Evolutionary conservation across 2,113 vertebrate genomes (phyloP).

Genomic region (Oncorhynchus masou): DNA sequence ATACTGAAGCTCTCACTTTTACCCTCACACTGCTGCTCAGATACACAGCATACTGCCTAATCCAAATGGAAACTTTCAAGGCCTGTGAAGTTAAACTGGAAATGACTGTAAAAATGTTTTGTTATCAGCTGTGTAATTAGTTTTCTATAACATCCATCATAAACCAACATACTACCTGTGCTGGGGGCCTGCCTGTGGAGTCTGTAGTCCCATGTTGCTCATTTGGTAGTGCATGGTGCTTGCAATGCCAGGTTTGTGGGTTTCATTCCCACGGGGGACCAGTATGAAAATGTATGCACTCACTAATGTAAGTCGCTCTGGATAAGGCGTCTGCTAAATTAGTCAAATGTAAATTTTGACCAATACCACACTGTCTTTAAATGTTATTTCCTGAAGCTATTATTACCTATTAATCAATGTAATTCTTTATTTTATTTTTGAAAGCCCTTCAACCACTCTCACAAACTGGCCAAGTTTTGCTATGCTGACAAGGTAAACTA

Average conservation of each 20-base stretch:
- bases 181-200: neutral
- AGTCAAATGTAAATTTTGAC: neutral
- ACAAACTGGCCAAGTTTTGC: conserved; percentile 94
- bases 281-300: no score
- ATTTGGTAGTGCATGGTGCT: no score
- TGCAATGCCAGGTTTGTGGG: no score
- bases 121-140: neutral
- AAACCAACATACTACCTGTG: neutral
- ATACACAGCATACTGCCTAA: neutral
- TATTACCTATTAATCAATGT: no score
- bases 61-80: neutral
- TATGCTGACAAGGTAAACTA: conserved; percentile 87
- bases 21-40: neutral
- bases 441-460: conserved; percentile 90
- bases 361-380: neutral
- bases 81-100: neutral
- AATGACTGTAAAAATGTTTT: neutral
- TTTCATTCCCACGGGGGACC: no score
- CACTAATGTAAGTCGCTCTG: no score
- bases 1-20: neutral
- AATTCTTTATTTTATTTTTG: conserved; percentile 35
- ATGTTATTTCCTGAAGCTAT: neutral
- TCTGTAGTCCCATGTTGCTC: neutral
- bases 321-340: neutral
- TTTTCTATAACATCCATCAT: neutral